These are phyloP conservation scores for Anadara kagoshimensis DNA, from an alignment of 1,140 invertebrate species.

Conservation along the genomic window DNA sequence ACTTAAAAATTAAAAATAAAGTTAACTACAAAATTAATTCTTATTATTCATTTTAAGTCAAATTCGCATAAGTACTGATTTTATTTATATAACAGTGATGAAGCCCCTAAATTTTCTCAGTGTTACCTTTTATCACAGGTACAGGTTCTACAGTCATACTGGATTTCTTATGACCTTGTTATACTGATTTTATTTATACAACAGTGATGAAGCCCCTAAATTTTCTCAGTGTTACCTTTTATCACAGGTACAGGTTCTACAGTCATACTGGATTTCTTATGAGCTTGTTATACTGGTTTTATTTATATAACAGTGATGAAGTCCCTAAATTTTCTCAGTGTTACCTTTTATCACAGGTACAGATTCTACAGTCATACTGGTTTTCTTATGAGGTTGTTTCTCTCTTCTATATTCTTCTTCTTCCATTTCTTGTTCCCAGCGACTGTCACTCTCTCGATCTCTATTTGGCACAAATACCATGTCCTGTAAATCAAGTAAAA, in stretches of 20 bases:
- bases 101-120: too few species aligned
- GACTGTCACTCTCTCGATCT: constrained; percentile 54
- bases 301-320: neutral
- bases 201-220: neutral
- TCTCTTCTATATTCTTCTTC: constrained; percentile 7
- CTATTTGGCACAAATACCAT: constrained; percentile 52
- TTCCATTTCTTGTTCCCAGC: constrained; percentile 37
- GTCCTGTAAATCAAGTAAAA: constrained; percentile 38
- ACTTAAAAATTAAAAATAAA: too few species aligned
- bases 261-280: constrained; percentile 1
- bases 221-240: constrained; percentile 31
- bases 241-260: constrained; percentile 41
- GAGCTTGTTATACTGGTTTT: neutral
- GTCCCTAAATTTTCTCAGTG: neutral
- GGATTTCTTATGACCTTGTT: too few species aligned
- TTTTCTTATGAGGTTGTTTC: neutral
- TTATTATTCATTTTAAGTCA: too few species aligned
- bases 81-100: neutral
- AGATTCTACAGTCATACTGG: constrained; percentile 18
- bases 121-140: too few species aligned
- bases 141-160: too few species aligned
- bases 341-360: constrained; percentile 48
- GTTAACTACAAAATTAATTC: too few species aligned
- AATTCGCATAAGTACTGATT: too few species aligned
- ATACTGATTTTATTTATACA: neutral